Evolutionary conservation across 2,113 vertebrate genomes (phyloP), one percentile per base, ranked within the genome.

Genomic region (Corythoichthys intestinalis): DNA sequence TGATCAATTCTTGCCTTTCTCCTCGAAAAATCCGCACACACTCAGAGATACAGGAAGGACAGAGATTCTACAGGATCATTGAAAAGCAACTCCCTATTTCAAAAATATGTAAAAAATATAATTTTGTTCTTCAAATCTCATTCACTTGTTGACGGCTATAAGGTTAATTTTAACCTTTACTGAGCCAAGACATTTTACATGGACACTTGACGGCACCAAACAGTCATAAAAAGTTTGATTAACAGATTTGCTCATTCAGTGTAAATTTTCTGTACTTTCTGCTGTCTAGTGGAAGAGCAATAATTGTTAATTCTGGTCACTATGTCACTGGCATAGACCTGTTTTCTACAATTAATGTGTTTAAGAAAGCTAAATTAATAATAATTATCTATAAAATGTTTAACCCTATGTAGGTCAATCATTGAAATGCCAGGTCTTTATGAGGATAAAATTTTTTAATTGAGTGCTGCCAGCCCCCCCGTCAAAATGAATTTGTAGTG

Each of bases 1-100:
- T 85, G 80, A 76, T 76, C 62, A 66, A 66, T 70, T 69, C 54
- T 67, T 66, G 68, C 56, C 17, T 12, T 69, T 72, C 58, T 76
- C 75, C 74, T 61, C 61, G 66, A 77, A 76, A 63, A 39, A 67
- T 65, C 46, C 64, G 69, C 39, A 78, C 76, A 63, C 85, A 87
- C 68, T 86, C 71, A 47, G 53, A 74, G 83, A 79, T 84, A 80
- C 80, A 85, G 73, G 83, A 85, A 67, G 72, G 81, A 87, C 76
- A 77, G 72, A 86, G 90, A 88, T 48, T 90, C 84, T 91, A 86
- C 78, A 76, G 70, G 66, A 44, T n/a, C 17, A 28, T 28, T 44
- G 9, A 63, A 63, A 63, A 47, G 61, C 46, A 41, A 58, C 34
- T 58, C 34, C 34, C 34, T 37, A 58, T 58, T 58, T 35, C 14